Base-by-base conservation (phyloP, 2,888 invertebrate genomes). In the Monoplex corrugatus region DNA sequence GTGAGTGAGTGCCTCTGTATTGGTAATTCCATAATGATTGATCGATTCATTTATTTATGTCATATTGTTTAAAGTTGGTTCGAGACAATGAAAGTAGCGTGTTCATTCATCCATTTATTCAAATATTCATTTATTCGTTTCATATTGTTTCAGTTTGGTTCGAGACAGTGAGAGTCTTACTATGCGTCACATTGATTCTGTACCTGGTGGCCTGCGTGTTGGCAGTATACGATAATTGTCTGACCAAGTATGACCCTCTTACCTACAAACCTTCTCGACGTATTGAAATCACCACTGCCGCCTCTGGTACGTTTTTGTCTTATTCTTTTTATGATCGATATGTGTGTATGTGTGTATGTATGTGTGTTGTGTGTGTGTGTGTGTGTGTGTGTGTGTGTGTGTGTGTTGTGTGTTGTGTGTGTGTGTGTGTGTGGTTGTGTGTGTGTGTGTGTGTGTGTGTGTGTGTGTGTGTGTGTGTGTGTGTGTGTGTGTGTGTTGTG, bases 91-190 rank as follows among this genome's bases (percentile, higher is more conserved):
- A n/a, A n/a, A n/a, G n/a, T n/a, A n/a, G n/a, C n/a, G n/a, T n/a
- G n/a, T n/a, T n/a, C n/a, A n/a, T n/a, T n/a, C n/a, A n/a, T n/a
- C n/a, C n/a, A n/a, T n/a, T n/a, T n/a, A n/a, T n/a, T n/a, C n/a
- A n/a, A n/a, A n/a, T n/a, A n/a, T n/a, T n/a, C n/a, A n/a, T n/a
- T n/a, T n/a, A n/a, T n/a, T n/a, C n/a, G n/a, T n/a, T n/a, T n/a
- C n/a, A n/a, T n/a, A n/a, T 23, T 40, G 23, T 63, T 3, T 8
- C 82, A 88, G 88, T 63, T 32, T 88, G 88, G 88, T 88, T 88
- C 40, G 83, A 88, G 40, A 32, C 40, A 32, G 88, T 88, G 8
- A 57, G 88, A 1, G 83, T 68, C 16, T 50, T 88, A 72, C 63
- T 80, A 44, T 88, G 88, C 45, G 38, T 88, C 2, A 82, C 83